Percentiles rank a stretch among this genome's conserved stretches.
Evolutionary conservation across 1,140 invertebrate species (phyloP).

Genomic region (Coboldia fuscipes): DNA sequence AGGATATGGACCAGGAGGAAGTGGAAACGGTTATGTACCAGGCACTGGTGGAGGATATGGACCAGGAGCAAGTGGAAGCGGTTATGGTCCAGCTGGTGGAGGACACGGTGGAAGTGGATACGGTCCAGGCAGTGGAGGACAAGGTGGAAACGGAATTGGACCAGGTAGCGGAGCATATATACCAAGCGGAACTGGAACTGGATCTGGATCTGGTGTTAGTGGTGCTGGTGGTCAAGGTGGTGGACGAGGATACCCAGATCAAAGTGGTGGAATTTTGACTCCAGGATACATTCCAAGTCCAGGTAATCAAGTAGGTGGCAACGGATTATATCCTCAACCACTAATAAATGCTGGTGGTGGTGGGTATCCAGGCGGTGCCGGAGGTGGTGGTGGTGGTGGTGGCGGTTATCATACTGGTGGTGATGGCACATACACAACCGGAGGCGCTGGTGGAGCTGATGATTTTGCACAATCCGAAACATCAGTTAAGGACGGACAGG

Average conservation of each 20-base stretch:
- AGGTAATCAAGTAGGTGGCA: too few species aligned
- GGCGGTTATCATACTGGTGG: slow-evolving; percentile 3
- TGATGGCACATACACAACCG: not conserved
- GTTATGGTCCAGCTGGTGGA: not conserved
- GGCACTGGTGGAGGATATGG: slow-evolving; percentile 7
- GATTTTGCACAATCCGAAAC: slow-evolving; percentile 54
- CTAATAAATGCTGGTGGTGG: slow-evolving; percentile 3
- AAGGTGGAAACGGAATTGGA: slow-evolving; percentile 1
- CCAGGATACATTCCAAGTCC: slow-evolving; percentile 1
- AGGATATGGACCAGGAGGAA: slow-evolving; percentile 12
- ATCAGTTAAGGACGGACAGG: slow-evolving; percentile 42
- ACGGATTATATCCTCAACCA: too few species aligned
- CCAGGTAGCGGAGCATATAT: slow-evolving; percentile 1
- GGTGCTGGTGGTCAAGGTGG: not conserved
- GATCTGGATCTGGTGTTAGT: not conserved
- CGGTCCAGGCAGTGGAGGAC: slow-evolving; percentile 2
- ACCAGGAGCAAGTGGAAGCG: not conserved
- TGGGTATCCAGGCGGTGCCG: slow-evolving; percentile 5
- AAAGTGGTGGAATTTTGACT: slow-evolving; percentile 3
- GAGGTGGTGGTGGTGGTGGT: slow-evolving; percentile 6
- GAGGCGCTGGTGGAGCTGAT: slow-evolving; percentile 18
- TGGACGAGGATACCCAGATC: slow-evolving; percentile 4
- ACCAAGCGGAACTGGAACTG: slow-evolving; percentile 3
- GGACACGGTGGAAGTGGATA: not conserved
- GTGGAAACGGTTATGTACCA: slow-evolving; percentile 21